Conservation (phyloP, 2,888 invertebrate species). For the Tinea semifulvella region DNA sequence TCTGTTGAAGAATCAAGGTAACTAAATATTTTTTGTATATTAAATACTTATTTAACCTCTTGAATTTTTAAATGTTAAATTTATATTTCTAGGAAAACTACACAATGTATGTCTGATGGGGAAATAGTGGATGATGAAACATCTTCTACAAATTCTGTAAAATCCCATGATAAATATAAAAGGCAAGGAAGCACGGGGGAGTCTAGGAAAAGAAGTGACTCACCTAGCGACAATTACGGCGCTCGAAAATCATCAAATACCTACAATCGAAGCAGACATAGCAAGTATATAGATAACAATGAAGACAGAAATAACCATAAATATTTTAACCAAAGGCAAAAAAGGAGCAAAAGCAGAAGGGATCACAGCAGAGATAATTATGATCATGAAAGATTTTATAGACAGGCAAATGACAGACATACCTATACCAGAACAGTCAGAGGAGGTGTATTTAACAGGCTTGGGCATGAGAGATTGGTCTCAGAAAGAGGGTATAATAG, state of each 20-base stretch:
- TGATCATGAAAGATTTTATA: conserved; percentile 25
- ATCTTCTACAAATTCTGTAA: background rate
- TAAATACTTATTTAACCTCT: conserved; percentile 1
- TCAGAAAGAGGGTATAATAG: conserved; percentile 21
- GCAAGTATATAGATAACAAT: conserved; percentile 21
- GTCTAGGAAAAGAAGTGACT: background rate
- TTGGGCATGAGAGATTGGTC: background rate
- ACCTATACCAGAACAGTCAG: background rate
- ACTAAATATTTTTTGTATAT: background rate
- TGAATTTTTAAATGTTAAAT: too few relatives aligned
- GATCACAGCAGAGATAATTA: conserved; percentile 28
- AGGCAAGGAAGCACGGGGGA: background rate
- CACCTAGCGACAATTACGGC: background rate
- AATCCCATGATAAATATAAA: background rate
- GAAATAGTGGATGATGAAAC: conserved; percentile 1
- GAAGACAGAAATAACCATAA: conserved; percentile 12
- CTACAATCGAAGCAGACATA: conserved; percentile 21
- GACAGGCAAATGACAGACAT: background rate
- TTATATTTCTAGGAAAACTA: background rate
- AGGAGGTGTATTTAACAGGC: too few relatives aligned
- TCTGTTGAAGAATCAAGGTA: conserved; percentile 1
- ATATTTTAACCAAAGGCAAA: conserved; percentile 14
- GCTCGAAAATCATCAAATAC: background rate
- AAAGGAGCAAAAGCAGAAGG: conserved; percentile 24
- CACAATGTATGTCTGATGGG: conserved; percentile 2